These are phyloP conservation scores for Chelonia mydas DNA, from an alignment of 2,797 vertebrate species.

Conservation along the genomic window DNA sequence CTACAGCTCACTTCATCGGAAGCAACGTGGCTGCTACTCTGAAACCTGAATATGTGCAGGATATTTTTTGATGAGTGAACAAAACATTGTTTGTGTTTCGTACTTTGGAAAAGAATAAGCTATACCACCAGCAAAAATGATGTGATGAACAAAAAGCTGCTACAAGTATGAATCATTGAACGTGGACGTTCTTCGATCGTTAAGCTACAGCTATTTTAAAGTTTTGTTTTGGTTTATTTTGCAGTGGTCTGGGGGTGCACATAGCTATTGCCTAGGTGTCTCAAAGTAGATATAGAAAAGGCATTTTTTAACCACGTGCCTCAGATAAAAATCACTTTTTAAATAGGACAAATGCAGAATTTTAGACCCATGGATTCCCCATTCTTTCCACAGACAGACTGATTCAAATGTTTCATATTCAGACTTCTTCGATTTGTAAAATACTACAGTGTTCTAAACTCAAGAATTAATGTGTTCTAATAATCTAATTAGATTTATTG, in stretches of 20 bases:
- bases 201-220: neutral
- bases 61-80: neutral
- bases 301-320: neutral
- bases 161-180: neutral
- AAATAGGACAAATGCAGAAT: neutral
- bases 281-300: neutral
- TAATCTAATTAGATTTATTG: neutral
- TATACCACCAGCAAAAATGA: neutral
- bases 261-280: neutral
- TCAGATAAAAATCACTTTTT: neutral
- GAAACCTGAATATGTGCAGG: neutral
- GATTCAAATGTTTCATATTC: neutral
- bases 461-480: neutral
- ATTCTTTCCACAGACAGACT: neutral
- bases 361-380: neutral
- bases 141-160: neutral
- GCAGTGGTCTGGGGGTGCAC: neutral
- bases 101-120: neutral
- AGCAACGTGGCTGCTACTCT: too few relatives aligned
- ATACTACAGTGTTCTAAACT: neutral
- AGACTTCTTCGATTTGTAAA: neutral
- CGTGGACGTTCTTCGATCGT: neutral
- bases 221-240: neutral
- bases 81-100: neutral
- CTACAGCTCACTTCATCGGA: too few relatives aligned